These are phyloP conservation scores for Acrobasis suavella DNA, from an alignment of 2,888 invertebrate genomes.

Conservation along the genomic window DNA sequence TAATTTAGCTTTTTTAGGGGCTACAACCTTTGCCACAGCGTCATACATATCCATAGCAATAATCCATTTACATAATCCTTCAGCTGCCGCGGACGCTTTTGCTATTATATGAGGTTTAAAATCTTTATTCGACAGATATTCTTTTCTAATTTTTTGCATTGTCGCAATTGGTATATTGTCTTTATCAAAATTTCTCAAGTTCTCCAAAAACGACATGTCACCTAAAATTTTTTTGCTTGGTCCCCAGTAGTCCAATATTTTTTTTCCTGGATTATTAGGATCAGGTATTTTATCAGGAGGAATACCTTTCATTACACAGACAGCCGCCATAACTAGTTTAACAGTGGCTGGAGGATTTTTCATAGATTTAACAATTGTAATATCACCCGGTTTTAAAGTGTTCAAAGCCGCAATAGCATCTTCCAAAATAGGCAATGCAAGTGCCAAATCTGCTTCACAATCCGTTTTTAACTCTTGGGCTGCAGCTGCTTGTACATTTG, in stretches of 20 bases:
- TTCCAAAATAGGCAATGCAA: constrained; percentile 92
- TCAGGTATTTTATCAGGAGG: constrained; percentile 90
- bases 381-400: constrained; percentile 92
- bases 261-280: constrained; percentile 84
- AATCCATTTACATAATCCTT: constrained; percentile 96
- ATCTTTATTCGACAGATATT: constrained; percentile 88
- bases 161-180: constrained; percentile 89
- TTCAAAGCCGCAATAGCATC: constrained; percentile 89
- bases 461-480: constrained; percentile 93
- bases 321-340: constrained; percentile 93
- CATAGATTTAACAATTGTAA: constrained; percentile 94
- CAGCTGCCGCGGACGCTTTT: constrained; percentile 96
- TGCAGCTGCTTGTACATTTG: constrained; percentile 92
- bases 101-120: constrained; percentile 91
- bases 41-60: constrained; percentile 95
- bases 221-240: constrained; percentile 91
- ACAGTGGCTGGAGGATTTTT: constrained; percentile 92
- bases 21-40: constrained; percentile 90
- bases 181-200: constrained; percentile 90
- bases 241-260: constrained; percentile 92
- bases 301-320: constrained; percentile 93
- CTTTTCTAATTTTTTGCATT: constrained; percentile 89
- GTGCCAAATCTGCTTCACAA: constrained; percentile 95
- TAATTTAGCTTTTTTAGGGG: constrained; percentile 92
- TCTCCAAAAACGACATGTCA: constrained; percentile 90